Base-by-base conservation (phyloP, 2,797 vertebrate genomes). In the Lerista edwardsae region DNA sequence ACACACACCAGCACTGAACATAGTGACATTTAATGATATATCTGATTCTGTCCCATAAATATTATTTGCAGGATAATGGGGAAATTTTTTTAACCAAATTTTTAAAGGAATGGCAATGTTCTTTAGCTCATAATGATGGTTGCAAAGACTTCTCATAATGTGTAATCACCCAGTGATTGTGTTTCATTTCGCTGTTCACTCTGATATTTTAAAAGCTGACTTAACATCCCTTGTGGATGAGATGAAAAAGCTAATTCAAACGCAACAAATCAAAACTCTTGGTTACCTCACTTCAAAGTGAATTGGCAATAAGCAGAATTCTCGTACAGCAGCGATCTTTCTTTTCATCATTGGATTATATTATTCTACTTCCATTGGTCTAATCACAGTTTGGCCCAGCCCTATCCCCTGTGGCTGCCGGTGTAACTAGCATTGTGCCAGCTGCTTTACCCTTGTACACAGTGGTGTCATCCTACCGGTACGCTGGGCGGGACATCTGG, bases 211-310 rank as follows among this genome's bases (percentile, higher is more conserved):
- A 67, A 81, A 84, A 84, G 36, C 39, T 36, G 31, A 27, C 23
- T 62, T 51, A 61, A 29, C 67, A 29, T 69, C n/a, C 75, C 65
- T 47, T 51, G 51, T 36, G 64, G 11, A 41, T 41, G 71, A 27
- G 34, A 72, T 47, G 31, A 59, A 75, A 75, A 68, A 81, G 14
- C 12, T 55, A 69, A 81, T 81, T 81, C 73, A 29, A 80, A 36
- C 71, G 39, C 67, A 76, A 47, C 39, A 51, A 79, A 73, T 79
- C 39, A 78, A 71, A 51, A 67, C 31, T 68, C 34, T 19, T 64
- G 25, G 31, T 61, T 72, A 51, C 72, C n/a, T 36, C 59, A 65
- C 39, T 79, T 84, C 75, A 84, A 72, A 84, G 57, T 76, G 64
- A 76, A 76, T 81, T 80, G 61, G 34, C 44, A 80, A 57, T 75